These are phyloP conservation scores for Drosophila equinoxialis DNA, from an alignment of 1,140 invertebrate species.

Conservation along the genomic window DNA sequence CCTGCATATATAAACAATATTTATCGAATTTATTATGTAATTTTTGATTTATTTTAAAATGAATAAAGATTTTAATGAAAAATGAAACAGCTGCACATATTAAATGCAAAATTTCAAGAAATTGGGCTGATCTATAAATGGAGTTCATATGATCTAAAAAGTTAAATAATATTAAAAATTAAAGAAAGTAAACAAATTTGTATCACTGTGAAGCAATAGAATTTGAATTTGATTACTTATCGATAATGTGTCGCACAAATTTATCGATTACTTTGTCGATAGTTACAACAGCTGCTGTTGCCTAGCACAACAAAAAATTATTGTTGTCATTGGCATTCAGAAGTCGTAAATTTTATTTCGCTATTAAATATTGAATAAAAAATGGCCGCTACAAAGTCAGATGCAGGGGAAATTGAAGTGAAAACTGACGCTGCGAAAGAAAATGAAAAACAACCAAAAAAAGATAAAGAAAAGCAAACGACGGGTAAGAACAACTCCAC, in stretches of 20 bases:
- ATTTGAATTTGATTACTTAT: neutral
- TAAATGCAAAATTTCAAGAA: neutral
- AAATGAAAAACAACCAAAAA: constrained; percentile 9
- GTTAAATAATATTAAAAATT: no score
- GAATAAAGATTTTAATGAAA: constrained; percentile 77
- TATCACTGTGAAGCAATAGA: no score
- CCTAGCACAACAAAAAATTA: neutral
- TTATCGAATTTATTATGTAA: constrained; percentile 80
- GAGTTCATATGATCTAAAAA: no score
- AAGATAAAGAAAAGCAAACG: constrained; percentile 2
- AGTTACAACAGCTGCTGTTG: neutral
- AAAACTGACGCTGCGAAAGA: neutral
- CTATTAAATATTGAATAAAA: neutral
- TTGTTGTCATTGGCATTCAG: neutral
- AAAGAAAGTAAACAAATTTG: no score
- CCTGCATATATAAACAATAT: constrained; percentile 73
- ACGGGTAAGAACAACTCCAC: neutral
- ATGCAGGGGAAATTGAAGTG: neutral
- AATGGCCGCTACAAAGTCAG: constrained; percentile 33
- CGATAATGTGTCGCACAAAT: no score
- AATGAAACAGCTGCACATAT: neutral
- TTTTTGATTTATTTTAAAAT: constrained; percentile 74
- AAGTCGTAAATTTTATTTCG: neutral
- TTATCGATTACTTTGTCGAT: neutral
- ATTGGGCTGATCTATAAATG: no score